These are phyloP conservation scores for Oryctes rhinoceros DNA, from an alignment of 1,140 invertebrate species.

Conservation along the genomic window DNA sequence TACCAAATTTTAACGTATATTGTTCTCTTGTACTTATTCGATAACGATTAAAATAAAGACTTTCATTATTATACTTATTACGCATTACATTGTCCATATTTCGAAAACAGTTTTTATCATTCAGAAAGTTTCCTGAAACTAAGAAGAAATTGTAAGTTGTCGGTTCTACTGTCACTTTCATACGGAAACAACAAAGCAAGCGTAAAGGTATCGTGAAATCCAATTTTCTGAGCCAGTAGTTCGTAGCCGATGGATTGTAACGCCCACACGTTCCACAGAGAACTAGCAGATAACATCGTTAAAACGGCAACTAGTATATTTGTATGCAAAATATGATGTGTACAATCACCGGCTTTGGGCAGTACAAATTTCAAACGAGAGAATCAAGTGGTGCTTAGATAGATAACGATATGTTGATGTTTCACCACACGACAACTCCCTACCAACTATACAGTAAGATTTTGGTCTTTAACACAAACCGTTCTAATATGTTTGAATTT, in stretches of 20 bases:
- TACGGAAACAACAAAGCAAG: conserved; percentile 2
- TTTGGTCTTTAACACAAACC: no score
- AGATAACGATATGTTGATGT: no score
- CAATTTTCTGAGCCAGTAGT: conserved; percentile 31
- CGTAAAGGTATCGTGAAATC: background rate
- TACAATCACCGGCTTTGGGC: background rate
- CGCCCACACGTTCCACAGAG: background rate
- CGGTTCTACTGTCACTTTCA: background rate
- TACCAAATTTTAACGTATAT: no score
- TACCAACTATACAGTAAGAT: no score
- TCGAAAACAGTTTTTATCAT: background rate
- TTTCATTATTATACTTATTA: no score
- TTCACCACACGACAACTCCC: no score
- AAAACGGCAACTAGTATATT: background rate
- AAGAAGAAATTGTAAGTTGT: conserved; percentile 16
- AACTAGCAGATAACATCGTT: background rate
- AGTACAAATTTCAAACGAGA: no score
- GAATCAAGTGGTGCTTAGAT: no score
- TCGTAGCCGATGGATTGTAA: background rate
- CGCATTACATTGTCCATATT: background rate
- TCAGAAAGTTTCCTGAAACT: background rate
- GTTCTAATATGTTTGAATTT: no score
- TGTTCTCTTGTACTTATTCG: no score
- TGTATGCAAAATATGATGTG: background rate
- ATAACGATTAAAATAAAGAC: no score